A percentile compares a stretch with the other conserved stretches of the same genome.
phyloP scores from a whole-genome alignment of 2,888 invertebrate species.

The Leucophora obtusa region DNA sequence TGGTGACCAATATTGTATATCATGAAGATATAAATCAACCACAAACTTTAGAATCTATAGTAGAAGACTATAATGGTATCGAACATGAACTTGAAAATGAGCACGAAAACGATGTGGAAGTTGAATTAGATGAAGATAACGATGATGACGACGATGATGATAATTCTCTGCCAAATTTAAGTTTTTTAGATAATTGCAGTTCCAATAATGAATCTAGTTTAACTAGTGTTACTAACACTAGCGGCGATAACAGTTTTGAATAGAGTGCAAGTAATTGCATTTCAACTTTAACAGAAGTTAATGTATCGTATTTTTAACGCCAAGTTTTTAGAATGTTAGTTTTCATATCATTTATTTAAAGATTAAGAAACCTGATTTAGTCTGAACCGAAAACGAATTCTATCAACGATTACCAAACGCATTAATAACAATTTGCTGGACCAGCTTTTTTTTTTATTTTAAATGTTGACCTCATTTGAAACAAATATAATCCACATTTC shows the following conservation, averaged over 20 bases:
- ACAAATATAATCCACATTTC: too few species aligned
- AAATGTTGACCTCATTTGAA: too few species aligned
- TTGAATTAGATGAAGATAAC: conserved; percentile 44
- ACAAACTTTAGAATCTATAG: conserved; percentile 31
- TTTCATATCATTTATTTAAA: too few species aligned
- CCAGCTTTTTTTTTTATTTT: too few species aligned
- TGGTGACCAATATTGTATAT: conserved; percentile 4
- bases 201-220: conserved; percentile 77
- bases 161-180: conserved; percentile 73
- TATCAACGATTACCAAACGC: too few species aligned
- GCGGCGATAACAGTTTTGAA: conserved; percentile 77
- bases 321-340: too few species aligned
- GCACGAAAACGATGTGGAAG: conserved; percentile 21
- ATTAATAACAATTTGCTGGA: too few species aligned
- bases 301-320: conserved; percentile 44
- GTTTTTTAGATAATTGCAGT: conserved; percentile 74
- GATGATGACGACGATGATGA: conserved; percentile 64
- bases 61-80: conserved; percentile 42
- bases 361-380: too few species aligned
- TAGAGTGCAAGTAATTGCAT: conserved; percentile 74
- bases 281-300: conserved; percentile 58
- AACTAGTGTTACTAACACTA: conserved; percentile 77
- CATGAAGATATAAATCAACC: conserved; percentile 62
- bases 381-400: too few species aligned
- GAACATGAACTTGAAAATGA: conserved; percentile 42